A percentile compares a stretch with the other conserved stretches of the same genome.
These are phyloP conservation scores for Ciconia boyciana DNA, from an alignment of 2,113 vertebrate species.

Conservation along the genomic window DNA sequence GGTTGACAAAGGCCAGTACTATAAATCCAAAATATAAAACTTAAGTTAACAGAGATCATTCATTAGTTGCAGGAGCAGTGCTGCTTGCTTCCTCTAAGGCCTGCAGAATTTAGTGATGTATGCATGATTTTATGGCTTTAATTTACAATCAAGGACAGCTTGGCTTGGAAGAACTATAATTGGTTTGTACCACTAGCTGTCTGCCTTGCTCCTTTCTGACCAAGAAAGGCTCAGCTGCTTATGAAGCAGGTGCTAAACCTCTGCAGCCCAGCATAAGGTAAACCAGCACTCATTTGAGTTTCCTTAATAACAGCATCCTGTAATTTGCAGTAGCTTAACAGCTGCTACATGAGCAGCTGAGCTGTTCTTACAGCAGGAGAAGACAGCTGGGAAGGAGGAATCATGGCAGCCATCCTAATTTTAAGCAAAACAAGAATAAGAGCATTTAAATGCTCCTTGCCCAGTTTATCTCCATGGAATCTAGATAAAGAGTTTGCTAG, in stretches of 20 bases:
- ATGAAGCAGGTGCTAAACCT: slow-evolving; percentile 9
- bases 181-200: not conserved
- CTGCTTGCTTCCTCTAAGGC: not conserved
- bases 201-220: not conserved
- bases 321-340: slow-evolving; percentile 2
- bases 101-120: not conserved
- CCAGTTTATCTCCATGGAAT: not conserved
- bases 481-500: not conserved
- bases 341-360: slow-evolving; percentile 2
- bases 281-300: not conserved
- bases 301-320: not conserved
- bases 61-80: not conserved
- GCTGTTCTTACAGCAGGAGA: not conserved
- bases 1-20: not conserved
- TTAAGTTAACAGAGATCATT: not conserved
- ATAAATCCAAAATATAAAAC: not conserved
- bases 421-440: not conserved
- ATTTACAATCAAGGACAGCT: not conserved
- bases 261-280: not conserved
- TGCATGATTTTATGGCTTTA: not conserved
- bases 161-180: not conserved
- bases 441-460: not conserved
- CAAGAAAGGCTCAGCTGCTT: not conserved
- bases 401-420: not conserved
- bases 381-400: slow-evolving; percentile 3